These are phyloP conservation scores for Athene noctua DNA, from an alignment of 2,113 vertebrate species.

Conservation along the genomic window DNA sequence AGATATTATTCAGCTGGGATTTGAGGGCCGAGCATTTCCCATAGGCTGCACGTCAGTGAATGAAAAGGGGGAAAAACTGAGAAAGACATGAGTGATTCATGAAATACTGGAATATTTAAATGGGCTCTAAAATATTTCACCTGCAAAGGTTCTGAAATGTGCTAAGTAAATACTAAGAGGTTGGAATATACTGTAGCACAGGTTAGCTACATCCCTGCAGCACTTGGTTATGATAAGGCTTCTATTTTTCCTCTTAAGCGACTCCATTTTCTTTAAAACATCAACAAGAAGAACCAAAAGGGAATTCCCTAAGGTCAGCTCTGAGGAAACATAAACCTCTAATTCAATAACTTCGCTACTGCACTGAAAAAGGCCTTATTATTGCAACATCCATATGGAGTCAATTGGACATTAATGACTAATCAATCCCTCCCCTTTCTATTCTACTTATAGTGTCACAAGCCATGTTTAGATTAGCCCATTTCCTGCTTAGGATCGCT, in stretches of 20 bases:
- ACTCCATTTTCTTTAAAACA: constrained; percentile 73
- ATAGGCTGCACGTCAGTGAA: background rate
- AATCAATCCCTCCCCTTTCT: constrained; percentile 84
- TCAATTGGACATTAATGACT: constrained; percentile 85
- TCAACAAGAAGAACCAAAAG: constrained; percentile 75
- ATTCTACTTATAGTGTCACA: constrained; percentile 86
- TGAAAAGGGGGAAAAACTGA: background rate
- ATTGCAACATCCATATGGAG: constrained; percentile 83
- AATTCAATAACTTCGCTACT: constrained; percentile 82
- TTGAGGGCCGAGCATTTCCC: background rate
- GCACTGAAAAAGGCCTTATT: constrained; percentile 79
- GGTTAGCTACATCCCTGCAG: constrained; percentile 23
- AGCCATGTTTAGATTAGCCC: constrained; percentile 84
- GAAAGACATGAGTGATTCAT: background rate
- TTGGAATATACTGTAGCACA: background rate
- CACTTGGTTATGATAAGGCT: constrained; percentile 30
- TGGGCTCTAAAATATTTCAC: constrained; percentile 11
- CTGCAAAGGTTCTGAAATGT: background rate
- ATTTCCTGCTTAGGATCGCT: constrained; percentile 87
- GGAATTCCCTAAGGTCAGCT: constrained; percentile 80
- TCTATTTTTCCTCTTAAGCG: constrained; percentile 62
- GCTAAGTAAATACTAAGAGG: constrained; percentile 13
- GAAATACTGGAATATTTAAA: constrained; percentile 50
- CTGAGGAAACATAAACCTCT: constrained; percentile 81
- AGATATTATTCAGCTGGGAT: constrained; percentile 21